phyloP scores from a whole-genome alignment of 2,113 vertebrate species.

The Marmota flaviventris region DNA sequence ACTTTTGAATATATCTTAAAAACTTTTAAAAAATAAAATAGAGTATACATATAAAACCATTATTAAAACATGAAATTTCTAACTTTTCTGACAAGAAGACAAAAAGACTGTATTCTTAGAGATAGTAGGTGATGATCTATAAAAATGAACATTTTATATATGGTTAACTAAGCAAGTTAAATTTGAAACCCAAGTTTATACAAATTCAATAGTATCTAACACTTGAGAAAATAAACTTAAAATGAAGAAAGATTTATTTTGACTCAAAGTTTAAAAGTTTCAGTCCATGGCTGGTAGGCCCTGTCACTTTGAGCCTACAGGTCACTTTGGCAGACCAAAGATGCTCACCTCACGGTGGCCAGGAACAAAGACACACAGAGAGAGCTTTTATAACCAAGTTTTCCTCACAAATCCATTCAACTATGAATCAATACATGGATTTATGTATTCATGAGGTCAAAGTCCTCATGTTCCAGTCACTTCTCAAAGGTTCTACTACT shows the following conservation, averaged over 20 bases:
- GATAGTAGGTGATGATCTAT: neutral
- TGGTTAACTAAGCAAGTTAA: slow-evolving; percentile 45
- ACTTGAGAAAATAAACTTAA: neutral
- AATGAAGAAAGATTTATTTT: neutral
- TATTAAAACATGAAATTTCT: slow-evolving; percentile 5
- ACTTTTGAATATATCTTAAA: too few species aligned
- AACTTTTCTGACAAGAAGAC: neutral
- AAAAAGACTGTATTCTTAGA: neutral
- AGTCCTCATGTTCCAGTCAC: neutral
- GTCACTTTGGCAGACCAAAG: neutral
- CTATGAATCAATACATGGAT: neutral
- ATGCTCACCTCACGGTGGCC: neutral
- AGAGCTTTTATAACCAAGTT: neutral
- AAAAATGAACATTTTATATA: slow-evolving; percentile 10
- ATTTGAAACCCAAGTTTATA: slow-evolving; percentile 10
- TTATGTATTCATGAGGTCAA: neutral
- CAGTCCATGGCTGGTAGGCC: neutral
- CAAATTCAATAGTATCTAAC: neutral
- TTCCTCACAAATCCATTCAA: neutral
- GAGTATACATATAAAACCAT: neutral
- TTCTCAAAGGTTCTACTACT: neutral
- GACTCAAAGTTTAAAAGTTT: neutral
- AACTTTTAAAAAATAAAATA: neutral
- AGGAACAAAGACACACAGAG: neutral
- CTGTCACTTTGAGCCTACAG: neutral